phyloP scores from a whole-genome alignment of 2,113 vertebrate genomes.

The Pavo muticus region DNA sequence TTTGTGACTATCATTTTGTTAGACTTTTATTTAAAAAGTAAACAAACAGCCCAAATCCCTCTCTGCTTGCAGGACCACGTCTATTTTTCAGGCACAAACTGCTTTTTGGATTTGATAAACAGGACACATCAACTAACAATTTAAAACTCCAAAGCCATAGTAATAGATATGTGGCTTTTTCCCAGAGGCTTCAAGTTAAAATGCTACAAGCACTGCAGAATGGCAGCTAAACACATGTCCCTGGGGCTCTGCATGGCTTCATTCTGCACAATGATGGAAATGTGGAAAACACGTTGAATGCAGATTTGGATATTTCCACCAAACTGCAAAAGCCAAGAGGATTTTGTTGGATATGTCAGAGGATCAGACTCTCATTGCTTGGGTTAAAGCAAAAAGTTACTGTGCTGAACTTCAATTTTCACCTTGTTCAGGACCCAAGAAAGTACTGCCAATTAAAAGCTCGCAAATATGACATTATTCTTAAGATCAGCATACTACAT shows the following conservation, averaged over 20 bases:
- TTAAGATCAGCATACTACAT: not conserved
- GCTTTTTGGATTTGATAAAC: conserved; percentile 48
- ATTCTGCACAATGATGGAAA: conserved; percentile 15
- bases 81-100: conserved; percentile 53
- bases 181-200: conserved; percentile 29
- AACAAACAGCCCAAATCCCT: not conserved
- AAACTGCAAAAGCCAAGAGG: conserved; percentile 7
- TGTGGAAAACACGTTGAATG: conserved; percentile 31
- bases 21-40: conserved; percentile 44
- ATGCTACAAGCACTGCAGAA: not conserved
- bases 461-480: not conserved
- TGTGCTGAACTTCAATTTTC: not conserved
- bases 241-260: not conserved
- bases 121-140: conserved; percentile 40
- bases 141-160: conserved; percentile 45
- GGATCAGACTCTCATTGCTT: conserved; percentile 18
- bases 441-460: not conserved
- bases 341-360: conserved; percentile 26
- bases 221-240: not conserved
- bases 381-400: conserved; percentile 40
- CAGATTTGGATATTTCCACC: not conserved
- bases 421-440: not conserved
- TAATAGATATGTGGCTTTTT: conserved; percentile 56
- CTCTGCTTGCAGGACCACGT: not conserved
- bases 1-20: conserved; percentile 2